Percentiles rank a stretch among this genome's conserved stretches.
phyloP scores from a whole-genome alignment of 2,113 vertebrate genomes.

The Bucco capensis region DNA sequence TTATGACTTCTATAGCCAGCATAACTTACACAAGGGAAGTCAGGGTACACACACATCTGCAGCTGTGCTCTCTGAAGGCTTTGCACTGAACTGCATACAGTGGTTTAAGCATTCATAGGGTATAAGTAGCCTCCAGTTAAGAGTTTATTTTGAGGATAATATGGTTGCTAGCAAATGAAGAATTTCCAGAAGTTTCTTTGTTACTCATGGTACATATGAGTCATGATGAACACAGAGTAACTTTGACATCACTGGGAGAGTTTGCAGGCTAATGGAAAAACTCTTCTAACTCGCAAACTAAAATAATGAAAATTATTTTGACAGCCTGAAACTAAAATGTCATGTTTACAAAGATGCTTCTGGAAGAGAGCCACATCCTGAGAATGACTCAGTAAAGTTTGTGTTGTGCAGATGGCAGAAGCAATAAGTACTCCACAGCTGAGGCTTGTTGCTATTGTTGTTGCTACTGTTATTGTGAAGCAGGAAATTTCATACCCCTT shows the following conservation, averaged over 20 bases:
- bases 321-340: background rate
- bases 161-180: background rate
- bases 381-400: background rate
- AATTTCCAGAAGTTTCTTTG: background rate
- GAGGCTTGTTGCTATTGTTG: background rate
- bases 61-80: background rate
- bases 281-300: background rate
- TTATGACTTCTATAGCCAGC: background rate
- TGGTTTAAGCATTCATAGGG: background rate
- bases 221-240: background rate
- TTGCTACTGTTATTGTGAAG: background rate
- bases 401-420: background rate
- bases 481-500: background rate
- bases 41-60: rapidly evolving
- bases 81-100: background rate
- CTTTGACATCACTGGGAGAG: background rate
- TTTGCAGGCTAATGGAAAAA: background rate
- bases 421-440: background rate
- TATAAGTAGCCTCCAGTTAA: background rate
- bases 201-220: background rate
- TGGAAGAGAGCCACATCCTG: background rate
- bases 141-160: background rate
- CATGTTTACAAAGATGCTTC: slow-evolving; percentile 21
- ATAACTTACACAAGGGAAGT: rapidly evolving
- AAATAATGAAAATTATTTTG: slow-evolving; percentile 22